phyloP scores from a whole-genome alignment of 2,888 invertebrate genomes.

The Ormyrus rosae region DNA sequence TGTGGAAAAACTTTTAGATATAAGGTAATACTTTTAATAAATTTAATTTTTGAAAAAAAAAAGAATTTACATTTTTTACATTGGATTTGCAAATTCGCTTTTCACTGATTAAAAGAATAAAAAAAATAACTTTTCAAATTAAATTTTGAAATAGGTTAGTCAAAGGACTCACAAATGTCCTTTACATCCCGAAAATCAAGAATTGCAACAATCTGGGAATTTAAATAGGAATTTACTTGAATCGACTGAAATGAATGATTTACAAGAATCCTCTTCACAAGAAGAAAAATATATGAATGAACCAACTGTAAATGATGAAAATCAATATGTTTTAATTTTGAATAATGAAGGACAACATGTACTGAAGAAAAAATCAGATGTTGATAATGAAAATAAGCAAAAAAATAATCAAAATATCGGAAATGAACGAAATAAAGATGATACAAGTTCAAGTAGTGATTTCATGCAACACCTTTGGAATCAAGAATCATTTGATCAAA shows the following conservation, averaged over 20 bases:
- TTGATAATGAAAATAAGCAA: slow-evolving; percentile 55
- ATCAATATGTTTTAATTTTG: slow-evolving; percentile 70
- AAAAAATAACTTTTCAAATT: slow-evolving; percentile 17
- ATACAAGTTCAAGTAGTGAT: slow-evolving; percentile 44
- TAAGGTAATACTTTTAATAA: slow-evolving; percentile 78
- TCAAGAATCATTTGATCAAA: slow-evolving; percentile 4
- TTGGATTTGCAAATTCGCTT: slow-evolving; percentile 1
- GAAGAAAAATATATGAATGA: slow-evolving; percentile 54
- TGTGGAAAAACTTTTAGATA: slow-evolving; percentile 90
- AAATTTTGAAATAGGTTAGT: slow-evolving; percentile 79
- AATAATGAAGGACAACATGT: slow-evolving; percentile 69
- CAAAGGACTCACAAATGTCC: slow-evolving; percentile 89
- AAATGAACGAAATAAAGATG: slow-evolving; percentile 30
- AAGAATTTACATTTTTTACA: too few species aligned
- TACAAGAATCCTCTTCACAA: slow-evolving; percentile 53
- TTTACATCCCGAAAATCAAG: slow-evolving; percentile 76
- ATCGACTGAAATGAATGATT: slow-evolving; percentile 56
- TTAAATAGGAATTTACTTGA: slow-evolving; percentile 64
- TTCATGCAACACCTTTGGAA: slow-evolving; percentile 45
- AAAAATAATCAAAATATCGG: background rate
- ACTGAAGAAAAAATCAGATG: slow-evolving; percentile 65
- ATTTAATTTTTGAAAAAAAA: slow-evolving; percentile 12
- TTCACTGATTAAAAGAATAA: background rate
- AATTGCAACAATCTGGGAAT: slow-evolving; percentile 73
- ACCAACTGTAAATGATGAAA: slow-evolving; percentile 61